Evolutionary conservation across 2,888 invertebrate genomes (phyloP).

Genomic region (Lysandra coridon): DNA sequence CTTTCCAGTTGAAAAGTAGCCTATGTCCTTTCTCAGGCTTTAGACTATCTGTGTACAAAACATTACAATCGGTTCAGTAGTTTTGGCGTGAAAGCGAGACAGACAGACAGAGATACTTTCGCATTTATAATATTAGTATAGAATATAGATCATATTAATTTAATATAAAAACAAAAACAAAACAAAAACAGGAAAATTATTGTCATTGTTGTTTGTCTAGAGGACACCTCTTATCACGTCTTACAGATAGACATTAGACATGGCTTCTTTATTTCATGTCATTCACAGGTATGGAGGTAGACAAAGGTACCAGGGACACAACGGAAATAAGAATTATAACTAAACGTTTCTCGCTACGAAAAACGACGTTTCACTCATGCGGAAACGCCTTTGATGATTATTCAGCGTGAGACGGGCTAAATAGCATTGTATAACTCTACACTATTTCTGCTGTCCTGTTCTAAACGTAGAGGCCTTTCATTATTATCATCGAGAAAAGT

Average conservation of each 20-base stretch:
- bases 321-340: background rate
- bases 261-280: background rate
- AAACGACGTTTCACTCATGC: background rate
- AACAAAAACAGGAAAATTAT: background rate
- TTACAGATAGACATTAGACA: background rate
- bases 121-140: too few relatives aligned
- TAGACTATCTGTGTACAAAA: too few relatives aligned
- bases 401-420: background rate
- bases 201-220: background rate
- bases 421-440: background rate
- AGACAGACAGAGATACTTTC: too few relatives aligned
- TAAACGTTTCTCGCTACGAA: constrained; percentile 8
- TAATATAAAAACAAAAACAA: too few relatives aligned
- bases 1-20: too few relatives aligned
- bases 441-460: background rate
- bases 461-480: background rate
- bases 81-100: too few relatives aligned
- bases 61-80: too few relatives aligned
- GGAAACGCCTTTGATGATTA: constrained; percentile 1
- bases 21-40: too few relatives aligned
- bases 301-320: constrained; percentile 2
- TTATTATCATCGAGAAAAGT: background rate
- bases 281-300: background rate
- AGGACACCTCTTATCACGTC: background rate
- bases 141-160: background rate